phyloP scores from a whole-genome alignment of 1,140 invertebrate species.

The Choristoneura fumiferana region DNA sequence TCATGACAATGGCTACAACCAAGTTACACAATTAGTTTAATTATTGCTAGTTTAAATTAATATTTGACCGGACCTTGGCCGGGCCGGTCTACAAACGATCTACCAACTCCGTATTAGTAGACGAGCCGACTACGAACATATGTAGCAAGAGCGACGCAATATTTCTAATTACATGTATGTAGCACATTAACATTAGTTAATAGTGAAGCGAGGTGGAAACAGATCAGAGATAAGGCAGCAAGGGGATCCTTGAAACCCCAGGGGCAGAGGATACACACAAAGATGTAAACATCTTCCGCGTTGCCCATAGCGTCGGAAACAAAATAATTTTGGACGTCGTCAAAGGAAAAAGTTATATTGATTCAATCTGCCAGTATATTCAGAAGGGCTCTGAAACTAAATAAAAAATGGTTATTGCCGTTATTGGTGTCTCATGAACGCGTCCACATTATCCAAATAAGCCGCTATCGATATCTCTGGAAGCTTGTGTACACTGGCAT shows the following conservation, averaged over 20 bases:
- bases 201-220: too few relatives aligned
- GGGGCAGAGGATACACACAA: neutral
- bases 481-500: neutral
- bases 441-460: neutral
- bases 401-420: neutral
- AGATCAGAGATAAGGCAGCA: neutral
- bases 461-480: conserved; percentile 1
- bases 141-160: too few relatives aligned
- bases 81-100: too few relatives aligned
- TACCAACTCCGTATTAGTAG: too few relatives aligned
- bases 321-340: neutral
- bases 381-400: neutral
- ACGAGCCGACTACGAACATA: too few relatives aligned
- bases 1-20: too few relatives aligned
- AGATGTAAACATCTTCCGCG: conserved; percentile 1
- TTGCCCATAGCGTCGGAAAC: too few relatives aligned
- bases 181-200: too few relatives aligned
- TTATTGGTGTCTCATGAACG: neutral
- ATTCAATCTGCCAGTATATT: neutral
- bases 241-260: neutral
- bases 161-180: too few relatives aligned
- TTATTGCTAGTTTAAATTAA: too few relatives aligned
- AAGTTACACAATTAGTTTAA: too few relatives aligned
- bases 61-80: too few relatives aligned
- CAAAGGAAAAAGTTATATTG: neutral